Conservation (phyloP, 1,140 invertebrate genomes). For the Drosophila teissieri region DNA sequence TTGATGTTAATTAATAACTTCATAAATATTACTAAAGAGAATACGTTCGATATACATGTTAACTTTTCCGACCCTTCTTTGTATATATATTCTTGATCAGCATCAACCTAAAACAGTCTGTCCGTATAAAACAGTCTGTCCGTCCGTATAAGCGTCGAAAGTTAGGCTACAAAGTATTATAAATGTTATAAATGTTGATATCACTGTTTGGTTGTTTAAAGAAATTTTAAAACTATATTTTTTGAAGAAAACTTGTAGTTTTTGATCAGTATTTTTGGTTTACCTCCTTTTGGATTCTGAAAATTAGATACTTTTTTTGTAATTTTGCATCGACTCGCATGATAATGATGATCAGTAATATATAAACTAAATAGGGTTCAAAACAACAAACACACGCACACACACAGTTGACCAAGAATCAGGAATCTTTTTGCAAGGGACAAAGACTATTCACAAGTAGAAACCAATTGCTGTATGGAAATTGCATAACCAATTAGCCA, state of each 20-base stretch:
- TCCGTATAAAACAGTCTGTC: not conserved
- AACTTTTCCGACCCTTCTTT: not conserved
- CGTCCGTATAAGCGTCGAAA: not conserved
- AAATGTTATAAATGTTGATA: no score
- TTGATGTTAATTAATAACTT: not conserved
- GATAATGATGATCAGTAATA: conserved; percentile 4
- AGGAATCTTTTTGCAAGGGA: not conserved
- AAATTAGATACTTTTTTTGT: not conserved
- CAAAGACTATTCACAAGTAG: not conserved
- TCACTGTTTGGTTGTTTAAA: no score
- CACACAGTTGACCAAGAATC: not conserved
- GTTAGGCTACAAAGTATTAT: no score
- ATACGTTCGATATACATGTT: not conserved
- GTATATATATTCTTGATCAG: not conserved
- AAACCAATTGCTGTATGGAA: no score
- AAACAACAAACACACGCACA: no score
- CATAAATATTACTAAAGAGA: not conserved
- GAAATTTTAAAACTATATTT: not conserved
- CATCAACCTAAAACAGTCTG: not conserved
- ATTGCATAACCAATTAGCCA: no score
- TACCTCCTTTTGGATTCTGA: not conserved
- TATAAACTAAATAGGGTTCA: not conserved
- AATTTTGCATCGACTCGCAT: not conserved
- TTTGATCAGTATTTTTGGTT: not conserved
- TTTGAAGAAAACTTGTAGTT: not conserved